Evolutionary conservation across 2,888 invertebrate species (phyloP).

Genomic region (Dicranocentrus wangi): DNA sequence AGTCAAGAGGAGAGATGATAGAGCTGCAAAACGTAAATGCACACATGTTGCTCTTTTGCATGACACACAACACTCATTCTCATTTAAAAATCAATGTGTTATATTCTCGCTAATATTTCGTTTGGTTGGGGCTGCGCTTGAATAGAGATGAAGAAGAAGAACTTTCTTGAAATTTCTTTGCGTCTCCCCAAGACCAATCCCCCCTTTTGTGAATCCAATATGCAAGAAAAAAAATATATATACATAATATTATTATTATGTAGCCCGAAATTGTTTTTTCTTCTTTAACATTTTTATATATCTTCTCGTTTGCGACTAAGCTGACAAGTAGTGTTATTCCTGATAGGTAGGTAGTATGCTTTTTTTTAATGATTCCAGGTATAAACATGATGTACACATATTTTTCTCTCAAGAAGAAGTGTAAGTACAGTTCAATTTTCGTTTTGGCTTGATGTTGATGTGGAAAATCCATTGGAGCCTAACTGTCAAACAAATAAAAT

Average conservation of each 20-base stretch:
- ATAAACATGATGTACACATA: constrained; percentile 22
- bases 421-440: constrained; percentile 9
- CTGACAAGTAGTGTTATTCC: constrained; percentile 6
- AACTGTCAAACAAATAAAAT: constrained; percentile 37
- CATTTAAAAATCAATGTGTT: neutral
- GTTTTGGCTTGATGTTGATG: constrained; percentile 19
- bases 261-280: too few species aligned
- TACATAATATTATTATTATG: too few species aligned
- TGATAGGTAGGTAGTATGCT: too few species aligned
- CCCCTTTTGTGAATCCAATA: too few species aligned
- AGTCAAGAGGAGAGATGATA: too few species aligned
- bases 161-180: neutral
- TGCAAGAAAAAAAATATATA: too few species aligned
- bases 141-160: neutral
- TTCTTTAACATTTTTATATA: too few species aligned
- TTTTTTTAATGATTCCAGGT: constrained; percentile 30
- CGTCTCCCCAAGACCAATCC: too few species aligned
- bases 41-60: too few species aligned
- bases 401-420: constrained; percentile 20
- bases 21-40: too few species aligned
- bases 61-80: too few species aligned
- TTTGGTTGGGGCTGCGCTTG: neutral
- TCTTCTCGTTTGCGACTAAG: too few species aligned
- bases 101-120: constrained; percentile 1
- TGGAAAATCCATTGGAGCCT: constrained; percentile 17